Evolutionary conservation across 2,888 invertebrate genomes (phyloP).

Genomic region (Andrena bucephala): DNA sequence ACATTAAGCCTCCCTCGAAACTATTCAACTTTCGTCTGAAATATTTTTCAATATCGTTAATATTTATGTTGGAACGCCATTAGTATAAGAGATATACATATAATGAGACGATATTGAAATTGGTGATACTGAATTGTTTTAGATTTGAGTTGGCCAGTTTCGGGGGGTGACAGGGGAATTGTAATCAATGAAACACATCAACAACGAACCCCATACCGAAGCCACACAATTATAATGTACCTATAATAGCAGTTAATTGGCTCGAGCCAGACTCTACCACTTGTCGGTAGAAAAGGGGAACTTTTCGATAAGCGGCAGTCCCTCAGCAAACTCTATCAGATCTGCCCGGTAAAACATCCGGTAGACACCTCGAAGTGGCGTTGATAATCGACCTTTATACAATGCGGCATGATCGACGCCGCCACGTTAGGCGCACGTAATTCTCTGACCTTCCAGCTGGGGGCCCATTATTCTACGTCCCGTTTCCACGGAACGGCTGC

Average conservation of each 20-base stretch:
- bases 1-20: no score
- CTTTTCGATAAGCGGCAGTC: not conserved
- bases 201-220: not conserved
- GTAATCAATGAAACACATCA: not conserved
- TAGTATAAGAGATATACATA: no score
- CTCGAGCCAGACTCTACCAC: not conserved
- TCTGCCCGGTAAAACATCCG: slow-evolving; percentile 1
- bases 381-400: slow-evolving; percentile 22
- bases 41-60: no score
- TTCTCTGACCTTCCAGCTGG: slow-evolving; percentile 31
- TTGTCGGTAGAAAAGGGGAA: not conserved
- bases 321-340: not conserved
- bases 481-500: slow-evolving; percentile 27
- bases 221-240: not conserved
- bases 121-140: no score
- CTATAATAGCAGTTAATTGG: not conserved
- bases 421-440: slow-evolving; percentile 19
- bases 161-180: not conserved
- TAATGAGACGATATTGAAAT: no score
- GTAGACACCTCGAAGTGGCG: not conserved
- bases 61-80: no score
- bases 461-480: slow-evolving; percentile 59
- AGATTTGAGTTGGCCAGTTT: not conserved
- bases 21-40: no score
- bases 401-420: slow-evolving; percentile 27